A percentile compares a stretch with the other conserved stretches of the same genome.
Conservation (phyloP, 2,888 invertebrate species). For the Antheraea assamensis region DNA sequence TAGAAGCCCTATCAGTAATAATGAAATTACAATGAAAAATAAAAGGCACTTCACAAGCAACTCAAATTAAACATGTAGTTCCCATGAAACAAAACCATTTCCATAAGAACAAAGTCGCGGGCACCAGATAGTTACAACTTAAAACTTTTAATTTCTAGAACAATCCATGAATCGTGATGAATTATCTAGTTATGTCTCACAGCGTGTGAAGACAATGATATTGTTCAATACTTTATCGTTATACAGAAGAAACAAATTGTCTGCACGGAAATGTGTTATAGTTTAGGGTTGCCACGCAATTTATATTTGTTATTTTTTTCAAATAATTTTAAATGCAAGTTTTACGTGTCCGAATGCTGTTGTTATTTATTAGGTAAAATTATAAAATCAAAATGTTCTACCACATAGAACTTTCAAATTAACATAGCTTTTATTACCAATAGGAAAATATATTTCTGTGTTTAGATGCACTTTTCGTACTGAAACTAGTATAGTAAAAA, state of each 20-base stretch:
- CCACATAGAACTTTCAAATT: too few relatives aligned
- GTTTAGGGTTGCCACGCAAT: constrained; percentile 7
- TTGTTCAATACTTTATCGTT: neutral
- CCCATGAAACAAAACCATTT: too few relatives aligned
- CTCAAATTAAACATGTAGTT: too few relatives aligned
- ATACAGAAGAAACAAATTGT: constrained; percentile 14
- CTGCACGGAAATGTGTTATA: neutral
- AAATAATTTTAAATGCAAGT: neutral
- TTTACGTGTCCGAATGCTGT: too few relatives aligned
- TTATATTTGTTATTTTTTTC: neutral
- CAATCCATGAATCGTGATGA: neutral
- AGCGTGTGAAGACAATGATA: constrained; percentile 7
- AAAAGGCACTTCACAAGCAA: neutral
- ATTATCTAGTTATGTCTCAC: neutral
- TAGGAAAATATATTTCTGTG: too few relatives aligned
- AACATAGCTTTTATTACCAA: too few relatives aligned
- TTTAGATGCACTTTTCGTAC: too few relatives aligned
- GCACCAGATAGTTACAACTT: neutral
- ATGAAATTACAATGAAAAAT: neutral
- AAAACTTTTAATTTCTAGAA: neutral
- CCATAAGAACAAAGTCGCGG: too few relatives aligned
- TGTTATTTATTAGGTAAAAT: too few relatives aligned
- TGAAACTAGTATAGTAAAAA: neutral
- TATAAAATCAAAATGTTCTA: too few relatives aligned
- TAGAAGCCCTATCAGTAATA: too few relatives aligned